Base-by-base conservation (phyloP, 2,113 vertebrate genomes). In the Bufo gargarizans region DNA sequence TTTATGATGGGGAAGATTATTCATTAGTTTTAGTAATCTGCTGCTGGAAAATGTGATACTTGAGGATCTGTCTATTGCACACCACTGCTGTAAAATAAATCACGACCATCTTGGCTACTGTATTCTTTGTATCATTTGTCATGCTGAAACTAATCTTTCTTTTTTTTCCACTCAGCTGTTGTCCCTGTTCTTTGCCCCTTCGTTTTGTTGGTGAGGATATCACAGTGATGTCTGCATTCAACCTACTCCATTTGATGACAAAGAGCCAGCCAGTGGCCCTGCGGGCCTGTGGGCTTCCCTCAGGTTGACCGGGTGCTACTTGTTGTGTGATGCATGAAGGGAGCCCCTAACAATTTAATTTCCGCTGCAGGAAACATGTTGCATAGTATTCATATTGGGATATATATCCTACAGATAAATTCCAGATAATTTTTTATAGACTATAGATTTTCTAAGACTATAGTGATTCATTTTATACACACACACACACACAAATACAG, bases 191-290 rank as follows among this genome's bases (percentile, higher is more conserved):
- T 92, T 94, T 94, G 94, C 94, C 94, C 92, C 95, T 92, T 95
- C 90, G 92, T 95, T 95, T 94, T 95, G 93, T 95, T 94, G 95
- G 94, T 95, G 95, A 96, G 94, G 94, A 95, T 94, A 94, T 94
- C 94, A 95, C 96, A 96, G 95, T 94, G 96, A 99, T 99, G 98
- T 99, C 98, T 93, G 98, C 97, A 93, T 99, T 99, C 97, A 99
- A 99, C 96, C 96, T 99, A 93, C 98, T 99, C 95, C 98, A 99
- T 95, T 97, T 99, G 96, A 96, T 99, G 96, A 97, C 96, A 95
- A 99, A 98, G 96, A 97, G 96, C 96, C 97, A 99, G 96, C 97
- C 98, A 93, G 97, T 96, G 92, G 94, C 96, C 94, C 97, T 97
- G 92, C 96, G 96, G 95, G 94, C 98, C 95, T 99, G 98, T 96